These are phyloP conservation scores for Hybos culiciformis DNA, from an alignment of 2,888 invertebrate genomes.

Conservation along the genomic window DNA sequence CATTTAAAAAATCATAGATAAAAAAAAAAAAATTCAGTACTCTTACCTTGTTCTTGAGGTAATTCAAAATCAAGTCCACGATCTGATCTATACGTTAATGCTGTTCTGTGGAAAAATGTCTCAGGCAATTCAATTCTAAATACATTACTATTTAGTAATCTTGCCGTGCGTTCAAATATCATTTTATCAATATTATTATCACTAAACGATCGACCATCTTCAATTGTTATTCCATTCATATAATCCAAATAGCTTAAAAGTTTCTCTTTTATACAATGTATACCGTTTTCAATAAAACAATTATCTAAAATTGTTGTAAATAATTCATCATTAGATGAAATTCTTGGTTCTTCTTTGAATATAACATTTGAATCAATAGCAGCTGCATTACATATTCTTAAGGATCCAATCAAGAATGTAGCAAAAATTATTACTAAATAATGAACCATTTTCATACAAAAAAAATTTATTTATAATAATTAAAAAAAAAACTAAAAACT, in stretches of 20 bases:
- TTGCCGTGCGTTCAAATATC: constrained; percentile 56
- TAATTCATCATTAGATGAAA: constrained; percentile 52
- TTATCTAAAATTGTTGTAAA: constrained; percentile 57
- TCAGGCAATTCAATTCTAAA: constrained; percentile 59
- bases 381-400: constrained; percentile 41
- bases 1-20: neutral
- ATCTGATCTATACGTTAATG: constrained; percentile 51
- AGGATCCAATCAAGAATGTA: no score
- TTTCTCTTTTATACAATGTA: constrained; percentile 64
- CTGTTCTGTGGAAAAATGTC: constrained; percentile 52
- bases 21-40: neutral
- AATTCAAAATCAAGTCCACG: constrained; percentile 50
- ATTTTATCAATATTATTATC: constrained; percentile 56
- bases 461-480: no score
- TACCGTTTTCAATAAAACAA: constrained; percentile 53
- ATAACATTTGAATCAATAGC: constrained; percentile 38
- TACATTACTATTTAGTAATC: constrained; percentile 60
- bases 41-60: constrained; percentile 37
- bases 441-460: no score
- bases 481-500: no score
- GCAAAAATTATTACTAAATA: no score
- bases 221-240: constrained; percentile 46
- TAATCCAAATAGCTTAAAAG: constrained; percentile 63
- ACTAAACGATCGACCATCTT: constrained; percentile 46
- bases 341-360: constrained; percentile 39